Percentiles rank a stretch among this genome's conserved stretches.
Conservation (phyloP, 1,140 invertebrate species). For the Paraescarpia echinospica region DNA sequence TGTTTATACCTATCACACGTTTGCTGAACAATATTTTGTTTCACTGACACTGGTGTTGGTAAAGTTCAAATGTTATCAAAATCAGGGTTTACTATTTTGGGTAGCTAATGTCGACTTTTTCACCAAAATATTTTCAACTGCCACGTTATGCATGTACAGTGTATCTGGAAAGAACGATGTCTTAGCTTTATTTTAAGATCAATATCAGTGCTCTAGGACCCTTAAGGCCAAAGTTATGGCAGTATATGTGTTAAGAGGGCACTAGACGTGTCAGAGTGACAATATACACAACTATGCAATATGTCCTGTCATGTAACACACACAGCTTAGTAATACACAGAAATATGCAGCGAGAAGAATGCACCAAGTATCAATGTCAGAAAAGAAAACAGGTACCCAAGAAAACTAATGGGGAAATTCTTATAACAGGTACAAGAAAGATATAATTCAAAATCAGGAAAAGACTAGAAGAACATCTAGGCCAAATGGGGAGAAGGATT, state of each 20-base stretch:
- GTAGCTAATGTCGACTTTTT: not conserved
- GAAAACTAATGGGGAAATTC: too few relatives aligned
- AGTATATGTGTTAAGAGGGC: not conserved
- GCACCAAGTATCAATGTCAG: too few relatives aligned
- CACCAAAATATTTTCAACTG: not conserved
- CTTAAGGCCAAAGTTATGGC: not conserved
- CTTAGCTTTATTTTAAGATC: not conserved
- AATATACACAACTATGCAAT: constrained; percentile 1
- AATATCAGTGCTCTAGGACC: not conserved
- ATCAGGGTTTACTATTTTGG: not conserved
- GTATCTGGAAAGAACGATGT: not conserved
- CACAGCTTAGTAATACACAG: too few relatives aligned
- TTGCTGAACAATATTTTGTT: not conserved
- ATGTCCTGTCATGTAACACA: not conserved
- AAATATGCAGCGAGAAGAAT: too few relatives aligned
- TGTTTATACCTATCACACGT: not conserved
- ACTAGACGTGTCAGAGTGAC: not conserved
- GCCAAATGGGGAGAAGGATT: too few relatives aligned
- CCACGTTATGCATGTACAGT: not conserved
- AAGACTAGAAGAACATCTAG: too few relatives aligned
- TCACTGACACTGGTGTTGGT: not conserved
- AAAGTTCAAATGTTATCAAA: not conserved
- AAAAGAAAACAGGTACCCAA: too few relatives aligned
- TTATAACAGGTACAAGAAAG: too few relatives aligned
- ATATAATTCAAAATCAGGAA: too few relatives aligned